These are phyloP conservation scores for Ellobium chinense DNA, from an alignment of 2,888 invertebrate genomes.

Conservation along the genomic window DNA sequence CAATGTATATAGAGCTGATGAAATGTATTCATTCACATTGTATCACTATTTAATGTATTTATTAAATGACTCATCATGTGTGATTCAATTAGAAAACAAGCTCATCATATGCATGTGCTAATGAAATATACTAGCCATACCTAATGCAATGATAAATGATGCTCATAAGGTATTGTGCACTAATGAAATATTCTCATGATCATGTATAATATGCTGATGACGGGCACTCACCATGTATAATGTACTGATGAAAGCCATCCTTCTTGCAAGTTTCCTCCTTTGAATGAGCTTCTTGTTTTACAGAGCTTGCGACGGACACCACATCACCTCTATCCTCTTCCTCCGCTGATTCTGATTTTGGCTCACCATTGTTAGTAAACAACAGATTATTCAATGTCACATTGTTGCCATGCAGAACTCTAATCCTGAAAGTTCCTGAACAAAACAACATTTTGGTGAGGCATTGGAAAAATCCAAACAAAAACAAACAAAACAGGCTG, in stretches of 20 bases:
- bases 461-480: too few species aligned
- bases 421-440: slow-evolving; percentile 42
- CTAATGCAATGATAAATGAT: too few species aligned
- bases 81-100: too few species aligned
- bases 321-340: not conserved
- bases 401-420: slow-evolving; percentile 26
- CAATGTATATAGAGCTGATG: too few species aligned
- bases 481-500: not conserved
- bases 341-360: not conserved
- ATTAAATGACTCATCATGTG: too few species aligned
- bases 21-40: too few species aligned
- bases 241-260: slow-evolving; percentile 68
- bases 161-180: too few species aligned
- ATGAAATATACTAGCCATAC: too few species aligned
- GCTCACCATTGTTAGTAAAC: slow-evolving; percentile 46
- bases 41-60: too few species aligned
- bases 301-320: not conserved
- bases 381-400: slow-evolving; percentile 32
- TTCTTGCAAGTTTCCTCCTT: slow-evolving; percentile 50
- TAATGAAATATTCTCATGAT: not conserved
- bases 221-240: slow-evolving; percentile 59
- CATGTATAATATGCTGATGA: not conserved
- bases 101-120: too few species aligned
- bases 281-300: too few species aligned
- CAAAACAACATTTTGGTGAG: too few species aligned